Percentiles rank a stretch among this genome's conserved stretches.
These are phyloP conservation scores for Phasia obesa DNA, from an alignment of 2,888 invertebrate species.

Conservation along the genomic window DNA sequence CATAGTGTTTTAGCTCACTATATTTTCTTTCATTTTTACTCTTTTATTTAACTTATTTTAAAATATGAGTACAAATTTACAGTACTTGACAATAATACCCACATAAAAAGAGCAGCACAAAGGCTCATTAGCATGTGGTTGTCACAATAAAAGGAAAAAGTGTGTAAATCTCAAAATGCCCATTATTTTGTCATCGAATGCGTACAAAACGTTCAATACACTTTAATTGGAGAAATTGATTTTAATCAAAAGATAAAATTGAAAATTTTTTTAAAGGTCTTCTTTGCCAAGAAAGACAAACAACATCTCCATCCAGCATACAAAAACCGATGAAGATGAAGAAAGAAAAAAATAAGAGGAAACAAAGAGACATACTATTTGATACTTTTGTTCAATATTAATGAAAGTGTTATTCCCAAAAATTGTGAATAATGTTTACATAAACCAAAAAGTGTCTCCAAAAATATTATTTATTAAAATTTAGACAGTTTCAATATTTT, in stretches of 20 bases:
- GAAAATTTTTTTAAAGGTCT: constrained; percentile 13
- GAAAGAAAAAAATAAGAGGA: constrained; percentile 5
- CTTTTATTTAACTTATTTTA: no score
- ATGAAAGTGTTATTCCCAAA: constrained; percentile 60
- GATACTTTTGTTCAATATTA: constrained; percentile 48
- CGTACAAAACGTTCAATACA: constrained; percentile 55
- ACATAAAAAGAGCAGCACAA: constrained; percentile 26
- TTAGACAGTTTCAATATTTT: constrained; percentile 22
- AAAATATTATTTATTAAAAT: constrained; percentile 26
- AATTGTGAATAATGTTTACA: constrained; percentile 25
- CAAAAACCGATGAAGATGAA: neutral
- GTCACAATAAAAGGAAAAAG: constrained; percentile 69
- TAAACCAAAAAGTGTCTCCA: constrained; percentile 33
- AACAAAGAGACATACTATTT: constrained; percentile 14
- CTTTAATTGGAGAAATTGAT: constrained; percentile 70
- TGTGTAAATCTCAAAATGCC: constrained; percentile 65
- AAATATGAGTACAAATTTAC: neutral
- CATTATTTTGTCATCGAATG: constrained; percentile 55
- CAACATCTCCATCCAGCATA: no score
- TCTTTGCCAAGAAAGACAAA: no score
- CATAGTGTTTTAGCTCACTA: no score
- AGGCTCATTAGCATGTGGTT: constrained; percentile 68
- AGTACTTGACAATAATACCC: constrained; percentile 1
- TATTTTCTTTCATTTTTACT: no score
- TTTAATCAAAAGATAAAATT: constrained; percentile 65